Evolutionary conservation across 2,113 vertebrate genomes (phyloP), one percentile per base, ranked within the genome.

Genomic region (Proterorhinus semilunaris): DNA sequence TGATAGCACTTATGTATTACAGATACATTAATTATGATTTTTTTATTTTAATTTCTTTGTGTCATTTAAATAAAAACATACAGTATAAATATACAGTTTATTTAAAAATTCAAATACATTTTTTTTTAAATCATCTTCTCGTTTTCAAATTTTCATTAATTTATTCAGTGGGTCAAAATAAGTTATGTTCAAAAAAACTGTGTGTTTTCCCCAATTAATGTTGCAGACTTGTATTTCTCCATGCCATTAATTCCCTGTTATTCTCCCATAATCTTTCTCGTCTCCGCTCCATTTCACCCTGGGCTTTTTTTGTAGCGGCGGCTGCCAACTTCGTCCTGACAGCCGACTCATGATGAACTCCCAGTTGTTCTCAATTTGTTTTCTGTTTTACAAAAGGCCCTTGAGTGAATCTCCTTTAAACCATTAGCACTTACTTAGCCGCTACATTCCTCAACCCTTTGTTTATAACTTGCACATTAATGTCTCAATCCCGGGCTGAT

Each of bases 391-490:
- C 53, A 27, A 74, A 65, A 46, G 66, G 15, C 52, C 63, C 21
- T 49, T 13, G 12, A 72, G 76, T 65, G 50, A 83, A 82, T 71
- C 68, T 59, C 62, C 78, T 73, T 15, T 66, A 69, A 78, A 36
- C 49, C 72, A 84, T 84, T 78, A 79, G 68, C 71, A 66, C 73
- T 74, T 45, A 70, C 54, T 59, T 55, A 67, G 66, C 64, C 68
- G 55, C 66, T 75, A 63, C 53, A 68, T 74, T 71, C 65, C 71
- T 72, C 16, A 4, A 52, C 50, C 75, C 76, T 73, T 72, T 82
- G 79, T 77, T 89, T 86, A 79, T 71, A 66, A 81, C 81, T 55
- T 61, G 13, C 55, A 62, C 68, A 68, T 79, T 65, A 63, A 43
- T 36, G 66, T 51, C 11, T 16, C 51, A 75, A 13, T 76, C 78